A percentile compares a stretch with the other conserved stretches of the same genome.
Conservation (phyloP, 2,113 vertebrate species). For the Urocitellus parryii region DNA sequence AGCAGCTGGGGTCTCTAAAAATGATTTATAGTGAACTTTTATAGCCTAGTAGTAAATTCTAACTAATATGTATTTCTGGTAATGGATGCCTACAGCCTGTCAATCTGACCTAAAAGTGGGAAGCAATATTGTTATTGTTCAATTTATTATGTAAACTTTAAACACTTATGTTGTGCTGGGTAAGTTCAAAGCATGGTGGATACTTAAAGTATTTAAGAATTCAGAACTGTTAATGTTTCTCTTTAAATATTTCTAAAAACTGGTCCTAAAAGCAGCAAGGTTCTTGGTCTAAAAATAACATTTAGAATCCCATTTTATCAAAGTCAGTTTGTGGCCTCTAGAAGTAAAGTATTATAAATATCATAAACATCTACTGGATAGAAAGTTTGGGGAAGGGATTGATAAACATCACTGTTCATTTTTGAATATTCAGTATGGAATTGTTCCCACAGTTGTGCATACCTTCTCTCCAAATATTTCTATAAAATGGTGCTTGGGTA, state of each 20-base stretch:
- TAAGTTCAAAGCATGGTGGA: background rate
- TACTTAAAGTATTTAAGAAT: constrained; percentile 66
- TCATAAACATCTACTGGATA: constrained; percentile 47
- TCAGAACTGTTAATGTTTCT: background rate
- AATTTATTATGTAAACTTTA: constrained; percentile 44
- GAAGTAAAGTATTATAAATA: constrained; percentile 49
- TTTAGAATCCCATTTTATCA: constrained; percentile 32
- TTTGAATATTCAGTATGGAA: background rate
- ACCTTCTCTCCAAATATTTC: background rate
- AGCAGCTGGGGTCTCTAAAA: constrained; percentile 29
- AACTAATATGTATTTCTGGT: constrained; percentile 55
- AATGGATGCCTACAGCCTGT: constrained; percentile 60
- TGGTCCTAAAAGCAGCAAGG: background rate
- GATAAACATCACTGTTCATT: background rate
- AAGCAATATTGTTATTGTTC: constrained; percentile 55
- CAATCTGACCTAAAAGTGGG: constrained; percentile 51
- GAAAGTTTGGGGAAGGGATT: background rate
- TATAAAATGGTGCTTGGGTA: background rate
- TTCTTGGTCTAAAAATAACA: background rate
- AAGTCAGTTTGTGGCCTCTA: background rate
- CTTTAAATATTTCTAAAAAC: constrained; percentile 52
- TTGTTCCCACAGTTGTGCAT: background rate
- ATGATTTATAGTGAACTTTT: constrained; percentile 61
- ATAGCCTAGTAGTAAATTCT: constrained; percentile 62
- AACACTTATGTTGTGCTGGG: background rate